Evolutionary conservation across 2,888 invertebrate genomes (phyloP), one percentile per base, ranked within the genome.

Genomic region (Amaurobius ferox): DNA sequence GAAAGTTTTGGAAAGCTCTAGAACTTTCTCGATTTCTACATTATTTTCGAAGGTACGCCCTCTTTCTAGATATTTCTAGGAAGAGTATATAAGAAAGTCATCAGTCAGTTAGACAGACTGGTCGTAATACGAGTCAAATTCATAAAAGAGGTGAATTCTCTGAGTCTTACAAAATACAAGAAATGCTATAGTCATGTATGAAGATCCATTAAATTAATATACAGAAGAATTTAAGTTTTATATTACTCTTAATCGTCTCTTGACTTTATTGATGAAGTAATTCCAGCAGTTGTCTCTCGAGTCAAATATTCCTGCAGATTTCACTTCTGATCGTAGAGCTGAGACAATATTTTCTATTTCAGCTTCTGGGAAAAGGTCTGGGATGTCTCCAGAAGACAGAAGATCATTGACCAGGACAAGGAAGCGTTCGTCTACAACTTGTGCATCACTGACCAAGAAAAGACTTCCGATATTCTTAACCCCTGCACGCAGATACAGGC

Each of bases 241-340:
- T 87, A 89, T 89, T 68, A 92, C 91, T 90, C 92, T 97, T 19
- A 93, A 90, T 79, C 90, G 90, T 88, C 95, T 94, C 77, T 98
- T 94, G 28, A 98, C 98, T 90, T 97, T 94, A 91, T 98, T 98
- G 90, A 98, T 97, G 92, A 98, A 98, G 92, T 97, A 98, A 92
- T 96, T 97, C 98, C 98, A 98, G 91, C 98, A 98, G 90, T 96
- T 97, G 92, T 98, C 98, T 89, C 97, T 93, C 0, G 97, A 96
- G 91, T 98, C 98, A 67, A 96, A 94, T 90, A 98, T 92, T 28
- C 98, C 98, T 29, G 97, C 95, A 32, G 97, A 95, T 93, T 95
- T 96, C 0, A 95, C 92, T 89, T 93, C 93, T 89, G 91, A 92
- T 71, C 92, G 89, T 19, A 96, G 95, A 89, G 96, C 96, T 85